A percentile compares a stretch with the other conserved stretches of the same genome.
Conservation (phyloP, 2,797 vertebrate genomes). For the Manis crassicaudata region DNA sequence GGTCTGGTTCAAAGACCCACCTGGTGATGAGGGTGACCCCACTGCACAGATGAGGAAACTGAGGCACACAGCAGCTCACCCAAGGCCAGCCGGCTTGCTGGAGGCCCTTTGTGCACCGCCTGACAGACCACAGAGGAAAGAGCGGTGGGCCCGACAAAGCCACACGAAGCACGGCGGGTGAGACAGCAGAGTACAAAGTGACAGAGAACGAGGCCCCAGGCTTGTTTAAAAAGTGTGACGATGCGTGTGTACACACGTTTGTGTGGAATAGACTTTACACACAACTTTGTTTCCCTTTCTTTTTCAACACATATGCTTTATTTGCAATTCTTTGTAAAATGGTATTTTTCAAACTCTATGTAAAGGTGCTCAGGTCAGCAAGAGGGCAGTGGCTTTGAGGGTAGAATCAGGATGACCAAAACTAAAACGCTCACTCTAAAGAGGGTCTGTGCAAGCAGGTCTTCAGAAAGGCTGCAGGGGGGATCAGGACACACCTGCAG, state of each 20-base stretch:
- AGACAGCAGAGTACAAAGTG: neutral
- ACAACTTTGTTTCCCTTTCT: fast-evolving
- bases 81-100: neutral
- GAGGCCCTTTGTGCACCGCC: fast-evolving
- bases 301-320: no score
- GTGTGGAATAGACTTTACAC: fast-evolving
- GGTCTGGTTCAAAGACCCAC: neutral
- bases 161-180: fast-evolving
- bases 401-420: neutral
- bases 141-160: no score
- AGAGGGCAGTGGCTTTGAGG: neutral
- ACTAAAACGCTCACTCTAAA: fast-evolving
- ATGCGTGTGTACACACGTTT: fast-evolving
- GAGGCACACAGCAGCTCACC: neutral
- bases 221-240: neutral
- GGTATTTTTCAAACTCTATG: neutral
- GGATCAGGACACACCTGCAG: neutral
- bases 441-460: neutral
- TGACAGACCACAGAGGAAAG: neutral
- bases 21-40: neutral
- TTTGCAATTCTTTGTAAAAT: neutral
- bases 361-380: neutral
- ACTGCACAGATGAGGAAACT: neutral
- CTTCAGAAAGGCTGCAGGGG: neutral
- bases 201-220: fast-evolving